Evolutionary conservation across 1,140 invertebrate species (phyloP).

Genomic region (Panulirus ornatus): DNA sequence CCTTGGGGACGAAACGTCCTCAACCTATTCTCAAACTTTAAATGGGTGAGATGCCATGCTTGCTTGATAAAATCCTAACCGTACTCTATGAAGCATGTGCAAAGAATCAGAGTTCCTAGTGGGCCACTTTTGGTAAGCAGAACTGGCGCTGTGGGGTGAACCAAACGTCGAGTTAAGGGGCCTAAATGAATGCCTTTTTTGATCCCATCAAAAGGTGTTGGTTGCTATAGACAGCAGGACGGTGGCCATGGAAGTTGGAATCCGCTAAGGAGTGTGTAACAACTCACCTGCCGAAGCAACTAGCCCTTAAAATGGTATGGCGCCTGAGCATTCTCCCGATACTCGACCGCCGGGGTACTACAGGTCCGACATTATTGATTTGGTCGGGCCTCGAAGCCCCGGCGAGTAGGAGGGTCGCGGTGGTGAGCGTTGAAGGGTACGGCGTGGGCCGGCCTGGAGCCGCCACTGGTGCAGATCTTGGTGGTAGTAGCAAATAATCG

Average conservation of each 20-base stretch:
- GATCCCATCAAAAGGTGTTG: conserved; percentile 87
- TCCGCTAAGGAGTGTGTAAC: conserved; percentile 93
- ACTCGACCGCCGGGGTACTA: conserved; percentile 65
- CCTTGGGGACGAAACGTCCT: too few relatives aligned
- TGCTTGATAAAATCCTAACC: too few relatives aligned
- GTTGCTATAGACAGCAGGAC: conserved; percentile 91
- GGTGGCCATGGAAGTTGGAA: conserved; percentile 89
- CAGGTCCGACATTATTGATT: too few relatives aligned
- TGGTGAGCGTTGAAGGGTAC: too few relatives aligned
- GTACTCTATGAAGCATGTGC: conserved; percentile 77
- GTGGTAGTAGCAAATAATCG: too few relatives aligned
- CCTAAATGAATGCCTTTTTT: conserved; percentile 84
- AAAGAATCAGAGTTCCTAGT: conserved; percentile 79
- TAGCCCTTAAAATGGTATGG: conserved; percentile 94
- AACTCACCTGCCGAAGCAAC: conserved; percentile 93
- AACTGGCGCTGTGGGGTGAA: conserved; percentile 81
- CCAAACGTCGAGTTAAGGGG: conserved; percentile 78
- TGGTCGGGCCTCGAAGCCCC: too few relatives aligned
- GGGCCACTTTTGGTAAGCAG: conserved; percentile 84
- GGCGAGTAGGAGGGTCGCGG: background rate
- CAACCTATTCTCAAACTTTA: too few relatives aligned
- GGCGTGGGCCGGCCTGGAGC: too few relatives aligned
- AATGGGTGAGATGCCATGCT: too few relatives aligned
- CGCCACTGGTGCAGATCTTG: too few relatives aligned
- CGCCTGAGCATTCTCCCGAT: conserved; percentile 84